Evolutionary conservation across 2,888 invertebrate species (phyloP).

Genomic region (Limnephilus marmoratus): DNA sequence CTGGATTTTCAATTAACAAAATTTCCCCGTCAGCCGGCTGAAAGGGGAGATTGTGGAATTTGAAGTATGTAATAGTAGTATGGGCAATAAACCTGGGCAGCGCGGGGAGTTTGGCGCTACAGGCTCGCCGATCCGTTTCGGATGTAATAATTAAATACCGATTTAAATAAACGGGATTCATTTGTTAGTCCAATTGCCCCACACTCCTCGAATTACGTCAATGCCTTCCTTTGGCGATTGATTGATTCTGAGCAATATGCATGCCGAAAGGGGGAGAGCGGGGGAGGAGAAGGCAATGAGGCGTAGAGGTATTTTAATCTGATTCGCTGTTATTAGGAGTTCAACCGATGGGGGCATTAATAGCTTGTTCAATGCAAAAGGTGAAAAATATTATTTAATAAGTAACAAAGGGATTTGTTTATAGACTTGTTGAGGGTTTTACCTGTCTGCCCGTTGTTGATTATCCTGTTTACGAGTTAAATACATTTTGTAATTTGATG

Average conservation of each 20-base stretch:
- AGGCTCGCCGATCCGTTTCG: conserved; percentile 46
- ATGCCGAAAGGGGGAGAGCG: conserved; percentile 8
- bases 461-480: no score
- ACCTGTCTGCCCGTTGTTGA: neutral
- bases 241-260: conserved; percentile 44
- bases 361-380: neutral
- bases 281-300: conserved; percentile 14
- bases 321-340: conserved; percentile 4
- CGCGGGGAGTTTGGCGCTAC: conserved; percentile 26
- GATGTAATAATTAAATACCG: conserved; percentile 60
- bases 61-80: conserved; percentile 29
- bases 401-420: neutral
- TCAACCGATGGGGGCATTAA: neutral
- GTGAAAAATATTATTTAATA: neutral
- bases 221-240: conserved; percentile 47
- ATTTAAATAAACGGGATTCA: conserved; percentile 57
- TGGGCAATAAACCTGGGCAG: conserved; percentile 16
- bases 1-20: conserved; percentile 57
- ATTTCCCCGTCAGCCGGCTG: conserved; percentile 40
- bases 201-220: conserved; percentile 38
- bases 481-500: no score
- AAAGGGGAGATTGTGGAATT: conserved; percentile 45
- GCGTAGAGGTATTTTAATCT: conserved; percentile 37
- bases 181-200: conserved; percentile 41
- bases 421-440: neutral